These are phyloP conservation scores for Alcis repandata DNA, from an alignment of 2,888 invertebrate genomes.

Conservation along the genomic window DNA sequence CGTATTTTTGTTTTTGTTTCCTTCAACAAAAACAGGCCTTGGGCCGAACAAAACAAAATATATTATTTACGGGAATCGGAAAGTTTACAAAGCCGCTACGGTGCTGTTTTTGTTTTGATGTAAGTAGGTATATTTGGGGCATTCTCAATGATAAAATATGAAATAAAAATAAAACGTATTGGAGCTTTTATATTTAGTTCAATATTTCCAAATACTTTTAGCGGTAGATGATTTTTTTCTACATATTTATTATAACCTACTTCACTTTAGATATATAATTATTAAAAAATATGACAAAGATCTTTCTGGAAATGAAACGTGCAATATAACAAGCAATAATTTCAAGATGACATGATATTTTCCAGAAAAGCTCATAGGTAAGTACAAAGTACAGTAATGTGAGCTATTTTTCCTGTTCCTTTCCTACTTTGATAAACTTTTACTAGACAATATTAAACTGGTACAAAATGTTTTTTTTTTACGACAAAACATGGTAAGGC, in stretches of 20 bases:
- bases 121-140: constrained; percentile 18
- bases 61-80: constrained; percentile 44
- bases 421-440: constrained; percentile 3
- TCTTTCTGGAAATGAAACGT: neutral
- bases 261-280: too few relatives aligned
- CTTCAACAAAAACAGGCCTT: constrained; percentile 34
- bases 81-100: constrained; percentile 33
- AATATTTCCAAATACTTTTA: too few relatives aligned
- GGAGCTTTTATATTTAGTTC: constrained; percentile 1
- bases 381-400: neutral
- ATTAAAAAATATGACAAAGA: neutral
- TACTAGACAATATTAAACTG: constrained; percentile 5
- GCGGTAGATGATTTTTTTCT: too few relatives aligned
- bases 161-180: neutral
- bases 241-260: too few relatives aligned
- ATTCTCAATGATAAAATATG: constrained; percentile 6
- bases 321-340: neutral
- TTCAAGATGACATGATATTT: neutral
- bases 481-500: constrained; percentile 31
- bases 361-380: neutral
- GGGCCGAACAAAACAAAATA: constrained; percentile 45
- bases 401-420: neutral
- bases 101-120: constrained; percentile 21
- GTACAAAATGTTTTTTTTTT: constrained; percentile 29
- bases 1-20: constrained; percentile 49